Percentiles rank a stretch among this genome's conserved stretches.
These are phyloP conservation scores for Pedionomus torquatus DNA, from an alignment of 2,113 vertebrate genomes.

Conservation along the genomic window DNA sequence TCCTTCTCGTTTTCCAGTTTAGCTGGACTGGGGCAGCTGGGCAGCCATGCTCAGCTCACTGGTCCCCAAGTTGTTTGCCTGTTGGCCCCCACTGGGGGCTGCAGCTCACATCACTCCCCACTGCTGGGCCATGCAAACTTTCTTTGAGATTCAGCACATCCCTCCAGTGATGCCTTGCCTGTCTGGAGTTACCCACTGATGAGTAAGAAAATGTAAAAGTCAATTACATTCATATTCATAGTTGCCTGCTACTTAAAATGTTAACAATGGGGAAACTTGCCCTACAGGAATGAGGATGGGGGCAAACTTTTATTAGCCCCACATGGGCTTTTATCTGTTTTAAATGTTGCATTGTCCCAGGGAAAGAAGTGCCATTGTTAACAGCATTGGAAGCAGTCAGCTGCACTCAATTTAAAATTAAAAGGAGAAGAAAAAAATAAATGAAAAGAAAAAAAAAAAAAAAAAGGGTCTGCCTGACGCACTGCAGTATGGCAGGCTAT, in stretches of 20 bases:
- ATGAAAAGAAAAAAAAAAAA: constrained; percentile 40
- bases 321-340: constrained; percentile 73
- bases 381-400: constrained; percentile 71
- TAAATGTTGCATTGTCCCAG: constrained; percentile 70
- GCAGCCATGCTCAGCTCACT: not conserved
- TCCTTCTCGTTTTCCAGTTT: not conserved
- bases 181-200: not conserved
- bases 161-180: not conserved
- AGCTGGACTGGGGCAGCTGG: not conserved
- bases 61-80: not conserved
- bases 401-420: constrained; percentile 79
- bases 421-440: constrained; percentile 51
- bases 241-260: constrained; percentile 37
- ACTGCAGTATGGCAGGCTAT: constrained; percentile 66
- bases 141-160: not conserved
- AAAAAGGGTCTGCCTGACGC: constrained; percentile 36
- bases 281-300: constrained; percentile 63
- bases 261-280: constrained; percentile 56
- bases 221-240: constrained; percentile 43
- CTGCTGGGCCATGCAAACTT: not conserved
- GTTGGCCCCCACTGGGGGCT: not conserved
- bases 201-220: constrained; percentile 29
- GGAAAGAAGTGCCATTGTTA: constrained; percentile 78
- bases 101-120: not conserved
- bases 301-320: constrained; percentile 74